Conservation (phyloP, 2,797 vertebrate species). For the Lateolabrax maculatus region DNA sequence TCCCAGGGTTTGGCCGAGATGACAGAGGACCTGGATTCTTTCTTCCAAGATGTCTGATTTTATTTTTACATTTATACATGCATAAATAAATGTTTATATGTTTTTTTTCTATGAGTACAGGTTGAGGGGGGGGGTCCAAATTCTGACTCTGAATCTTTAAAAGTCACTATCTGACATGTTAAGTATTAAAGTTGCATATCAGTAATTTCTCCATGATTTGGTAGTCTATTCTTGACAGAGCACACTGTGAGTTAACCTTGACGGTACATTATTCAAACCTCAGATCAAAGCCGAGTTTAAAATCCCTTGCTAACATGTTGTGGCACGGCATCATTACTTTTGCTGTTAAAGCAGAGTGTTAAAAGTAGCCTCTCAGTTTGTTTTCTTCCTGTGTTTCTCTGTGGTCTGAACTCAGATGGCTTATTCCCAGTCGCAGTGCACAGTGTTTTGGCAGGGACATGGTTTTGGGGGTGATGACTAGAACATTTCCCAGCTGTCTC, state of each 20-base stretch:
- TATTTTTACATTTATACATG: not conserved
- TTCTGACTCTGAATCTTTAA: constrained; percentile 2
- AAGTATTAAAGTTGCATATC: constrained; percentile 38
- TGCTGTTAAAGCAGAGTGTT: not conserved
- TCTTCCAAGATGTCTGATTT: constrained; percentile 85
- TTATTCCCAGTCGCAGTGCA: constrained; percentile 48
- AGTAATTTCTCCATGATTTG: not conserved
- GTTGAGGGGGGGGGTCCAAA: not conserved
- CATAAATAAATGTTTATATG: constrained; percentile 14
- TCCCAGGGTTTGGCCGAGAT: constrained; percentile 73
- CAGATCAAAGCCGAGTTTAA: not conserved
- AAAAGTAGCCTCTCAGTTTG: constrained; percentile 1
- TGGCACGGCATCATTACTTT: not conserved
- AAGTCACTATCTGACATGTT: not conserved
- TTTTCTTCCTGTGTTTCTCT: constrained; percentile 17
- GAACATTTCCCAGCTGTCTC: constrained; percentile 75
- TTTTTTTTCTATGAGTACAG: not conserved
- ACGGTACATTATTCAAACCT: not conserved
- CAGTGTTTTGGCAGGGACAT: constrained; percentile 59
- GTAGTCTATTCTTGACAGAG: not conserved
- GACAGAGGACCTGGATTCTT: constrained; percentile 89
- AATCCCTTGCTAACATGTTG: not conserved
- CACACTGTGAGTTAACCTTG: not conserved
- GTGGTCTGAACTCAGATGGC: constrained; percentile 48
- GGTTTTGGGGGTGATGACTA: constrained; percentile 67